A percentile compares a stretch with the other conserved stretches of the same genome.
phyloP scores from a whole-genome alignment of 2,797 vertebrate species.

The Eidolon dupreanum region DNA sequence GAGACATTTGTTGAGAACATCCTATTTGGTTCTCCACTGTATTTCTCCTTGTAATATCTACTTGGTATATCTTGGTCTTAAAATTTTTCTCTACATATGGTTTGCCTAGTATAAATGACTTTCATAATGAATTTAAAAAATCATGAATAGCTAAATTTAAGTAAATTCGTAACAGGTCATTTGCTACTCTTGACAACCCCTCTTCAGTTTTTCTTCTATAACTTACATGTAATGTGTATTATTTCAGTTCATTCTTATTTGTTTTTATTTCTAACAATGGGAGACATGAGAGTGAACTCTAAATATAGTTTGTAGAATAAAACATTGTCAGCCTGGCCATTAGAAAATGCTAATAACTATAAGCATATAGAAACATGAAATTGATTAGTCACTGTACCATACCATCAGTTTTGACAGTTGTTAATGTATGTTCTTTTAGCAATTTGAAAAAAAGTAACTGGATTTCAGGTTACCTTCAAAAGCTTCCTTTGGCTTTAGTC shows the following conservation, averaged over 20 bases:
- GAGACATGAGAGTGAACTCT: not conserved
- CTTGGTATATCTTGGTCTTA: not conserved
- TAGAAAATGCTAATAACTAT: not conserved
- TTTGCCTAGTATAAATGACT: not conserved
- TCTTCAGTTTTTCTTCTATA: not conserved
- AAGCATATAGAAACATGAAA: not conserved
- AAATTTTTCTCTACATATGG: not conserved
- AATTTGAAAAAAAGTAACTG: conserved; percentile 25
- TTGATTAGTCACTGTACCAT: not conserved
- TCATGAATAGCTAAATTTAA: not conserved
- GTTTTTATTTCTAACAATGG: conserved; percentile 8
- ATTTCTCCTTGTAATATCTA: not conserved
- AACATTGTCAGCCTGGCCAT: not conserved
- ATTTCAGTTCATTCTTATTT: not conserved
- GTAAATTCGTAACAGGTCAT: not conserved
- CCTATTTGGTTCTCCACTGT: not conserved
- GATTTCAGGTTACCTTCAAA: conserved; percentile 16
- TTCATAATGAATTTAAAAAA: not conserved
- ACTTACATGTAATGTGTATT: not conserved
- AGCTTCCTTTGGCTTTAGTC: not conserved
- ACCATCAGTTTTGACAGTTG: not conserved
- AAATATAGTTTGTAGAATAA: not conserved
- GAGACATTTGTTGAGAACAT: not conserved
- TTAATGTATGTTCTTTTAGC: not conserved
- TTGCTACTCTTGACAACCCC: not conserved